Base-by-base conservation (phyloP, 2,797 vertebrate species). In the Choloepus didactylus region DNA sequence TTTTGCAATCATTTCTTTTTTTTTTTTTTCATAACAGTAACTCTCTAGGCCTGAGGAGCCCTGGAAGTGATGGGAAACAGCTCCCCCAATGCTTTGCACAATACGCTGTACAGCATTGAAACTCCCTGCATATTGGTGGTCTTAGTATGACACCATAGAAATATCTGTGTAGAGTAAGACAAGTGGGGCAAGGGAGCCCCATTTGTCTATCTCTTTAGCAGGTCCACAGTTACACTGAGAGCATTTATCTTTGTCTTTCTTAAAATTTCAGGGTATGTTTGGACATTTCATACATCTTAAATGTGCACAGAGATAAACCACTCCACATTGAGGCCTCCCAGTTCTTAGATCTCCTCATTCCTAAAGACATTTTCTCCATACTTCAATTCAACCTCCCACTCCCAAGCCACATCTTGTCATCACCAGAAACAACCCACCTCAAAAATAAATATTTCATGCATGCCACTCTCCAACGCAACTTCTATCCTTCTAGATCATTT, bases 31-130 rank as follows among this genome's bases (percentile, higher is more conserved):
- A 19, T 56, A 56, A 62, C 21, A 51, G 38, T 9, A n/a, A 62
- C 23, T 41, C 25, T 18, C 9, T 0, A 2, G 4, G 25, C 10
- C 29, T 5, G n/a, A 60, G 41, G 9, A 66, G 46, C 60, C 62
- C 18, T 6, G 1, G 23, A 31, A 7, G n/a, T 0, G 10, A 59
- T 0, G 18, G 25, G 60, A 23, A 44, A 15, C 6, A 4, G 76
- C 59, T 80, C 75, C 46, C 35, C 25, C 35, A 9, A 0, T 1
- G 9, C 3, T 10, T 35, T 4, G 77, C 15, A 23, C 0, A 10
- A 27, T 0, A 41, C 16, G 9, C 29, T 49, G 38, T n/a, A 11
- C 1, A 0, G 18, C 49, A 2, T 9, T 0, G 25, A 70, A 38
- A 69, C 73, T 59, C 73, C 2, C 0, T 14, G 31, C 23, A 60